Evolutionary conservation across 2,888 invertebrate species (phyloP), one percentile per base, ranked within the genome.

Genomic region (Euphydryas editha): DNA sequence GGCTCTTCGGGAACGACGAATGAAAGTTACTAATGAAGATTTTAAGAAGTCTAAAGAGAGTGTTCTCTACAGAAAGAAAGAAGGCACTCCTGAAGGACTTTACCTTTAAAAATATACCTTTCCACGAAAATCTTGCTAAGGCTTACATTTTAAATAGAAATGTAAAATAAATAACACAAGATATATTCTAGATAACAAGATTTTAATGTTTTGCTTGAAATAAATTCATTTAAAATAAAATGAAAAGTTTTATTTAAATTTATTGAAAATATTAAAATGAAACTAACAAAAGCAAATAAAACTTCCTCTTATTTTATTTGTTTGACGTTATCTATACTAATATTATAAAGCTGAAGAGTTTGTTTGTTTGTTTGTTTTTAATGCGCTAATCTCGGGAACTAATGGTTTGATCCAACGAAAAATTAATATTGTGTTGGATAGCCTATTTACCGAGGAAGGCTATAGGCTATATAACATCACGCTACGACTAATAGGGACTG

Each of bases 11-110:
- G 99, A 99, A 87, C 95, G 99, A 62, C 95, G 99, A 76, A 99
- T 99, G 99, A 99, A 99, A 90, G 99, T 99, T 39, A 99, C 98
- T 70, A 99, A 99, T 92, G 99, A 99, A 88, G 99, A 99, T 90
- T 99, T 99, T 87, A 98, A 98, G 87, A 99, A 99, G 87, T 99
- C 99, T 0, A 99, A 99, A 89, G 99, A 99, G 86, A 99, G 98
- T 90, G 99, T 99, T 36, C 94, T 99, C 58, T 99, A 99, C 85
- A 95, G 99, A 69, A 99, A 99, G 94, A 99, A 99, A 85, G 99
- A 99, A 93, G 99, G 99, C 73, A 99, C 99, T 55, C 99, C 99
- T 1, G 99, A 99, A 93, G 99, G 99, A 75, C 95, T 99, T 65
- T 99, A 99, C 93, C 95, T 99, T 83, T 99, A 97, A 95, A 78